These are phyloP conservation scores for Bubalus kerabau DNA, from an alignment of 2,113 vertebrate genomes.

Conservation along the genomic window DNA sequence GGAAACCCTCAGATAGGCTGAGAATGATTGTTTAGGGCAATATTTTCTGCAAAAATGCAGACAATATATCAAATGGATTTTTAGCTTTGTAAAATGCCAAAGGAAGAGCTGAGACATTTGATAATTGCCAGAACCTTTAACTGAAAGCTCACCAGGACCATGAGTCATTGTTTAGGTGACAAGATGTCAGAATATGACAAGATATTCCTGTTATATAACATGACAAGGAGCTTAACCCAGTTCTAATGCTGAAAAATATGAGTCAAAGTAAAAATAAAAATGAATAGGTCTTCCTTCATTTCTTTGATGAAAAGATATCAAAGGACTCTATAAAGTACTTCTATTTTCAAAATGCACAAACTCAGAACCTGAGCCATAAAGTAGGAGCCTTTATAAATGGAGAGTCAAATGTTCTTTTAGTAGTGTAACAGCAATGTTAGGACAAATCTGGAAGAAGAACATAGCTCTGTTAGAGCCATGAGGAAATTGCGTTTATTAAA, in stretches of 20 bases:
- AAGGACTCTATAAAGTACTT: slow-evolving; percentile 49
- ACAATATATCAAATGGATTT: slow-evolving; percentile 24
- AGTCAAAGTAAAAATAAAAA: slow-evolving; percentile 62
- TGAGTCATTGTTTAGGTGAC: slow-evolving; percentile 51
- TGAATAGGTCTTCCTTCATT: slow-evolving; percentile 60
- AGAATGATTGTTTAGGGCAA: neutral
- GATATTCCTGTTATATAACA: slow-evolving; percentile 60
- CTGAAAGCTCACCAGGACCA: slow-evolving; percentile 15
- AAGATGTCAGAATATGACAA: slow-evolving; percentile 66
- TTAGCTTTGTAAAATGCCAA: slow-evolving; percentile 48
- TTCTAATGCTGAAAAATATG: slow-evolving; percentile 42
- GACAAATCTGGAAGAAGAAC: slow-evolving; percentile 26
- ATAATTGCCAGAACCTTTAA: slow-evolving; percentile 56
- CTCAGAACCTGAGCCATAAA: slow-evolving; percentile 44
- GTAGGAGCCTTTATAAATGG: slow-evolving; percentile 11
- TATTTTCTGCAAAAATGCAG: slow-evolving; percentile 46
- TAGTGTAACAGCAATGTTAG: neutral
- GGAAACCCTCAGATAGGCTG: slow-evolving; percentile 7
- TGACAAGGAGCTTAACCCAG: slow-evolving; percentile 62
- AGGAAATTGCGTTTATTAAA: slow-evolving; percentile 44
- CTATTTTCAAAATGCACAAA: slow-evolving; percentile 53
- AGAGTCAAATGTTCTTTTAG: slow-evolving; percentile 10
- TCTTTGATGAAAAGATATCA: slow-evolving; percentile 66
- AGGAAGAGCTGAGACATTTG: neutral
- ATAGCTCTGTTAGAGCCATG: neutral